These are phyloP conservation scores for Lithobates sylvaticus DNA, from an alignment of 2,797 vertebrate genomes.

Conservation along the genomic window DNA sequence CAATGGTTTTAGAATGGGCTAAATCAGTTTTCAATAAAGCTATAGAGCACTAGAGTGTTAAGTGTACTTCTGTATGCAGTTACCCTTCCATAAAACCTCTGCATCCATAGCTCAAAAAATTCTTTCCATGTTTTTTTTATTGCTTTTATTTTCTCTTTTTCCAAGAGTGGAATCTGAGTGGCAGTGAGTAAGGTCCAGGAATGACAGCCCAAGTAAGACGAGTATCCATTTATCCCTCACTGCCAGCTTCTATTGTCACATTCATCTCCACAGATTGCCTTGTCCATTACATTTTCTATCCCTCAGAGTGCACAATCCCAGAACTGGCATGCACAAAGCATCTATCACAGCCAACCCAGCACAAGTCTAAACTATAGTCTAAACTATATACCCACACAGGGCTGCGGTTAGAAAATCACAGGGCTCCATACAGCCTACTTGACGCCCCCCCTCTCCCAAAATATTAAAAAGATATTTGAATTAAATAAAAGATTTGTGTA, in stretches of 20 bases:
- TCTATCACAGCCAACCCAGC: not conserved
- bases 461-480: too few species aligned
- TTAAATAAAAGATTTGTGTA: too few species aligned
- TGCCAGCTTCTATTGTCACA: conserved; percentile 3
- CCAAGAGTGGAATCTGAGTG: conserved; percentile 9
- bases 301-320: conserved; percentile 34
- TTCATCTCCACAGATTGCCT: conserved; percentile 3
- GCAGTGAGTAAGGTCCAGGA: not conserved
- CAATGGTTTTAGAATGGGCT: too few species aligned
- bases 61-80: too few species aligned
- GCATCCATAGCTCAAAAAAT: not conserved
- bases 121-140: not conserved
- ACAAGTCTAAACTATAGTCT: not conserved
- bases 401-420: too few species aligned
- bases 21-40: too few species aligned
- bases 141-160: not conserved
- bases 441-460: too few species aligned
- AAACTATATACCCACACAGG: not conserved
- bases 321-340: conserved; percentile 6
- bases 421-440: too few species aligned
- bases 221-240: conserved; percentile 5
- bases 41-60: too few species aligned
- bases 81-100: too few species aligned
- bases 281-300: conserved; percentile 10
- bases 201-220: not conserved